Percentiles rank a stretch among this genome's conserved stretches.
These are phyloP conservation scores for Montipora capricornis DNA, from an alignment of 64 coral and sea anemone genomes.

Conservation along the genomic window DNA sequence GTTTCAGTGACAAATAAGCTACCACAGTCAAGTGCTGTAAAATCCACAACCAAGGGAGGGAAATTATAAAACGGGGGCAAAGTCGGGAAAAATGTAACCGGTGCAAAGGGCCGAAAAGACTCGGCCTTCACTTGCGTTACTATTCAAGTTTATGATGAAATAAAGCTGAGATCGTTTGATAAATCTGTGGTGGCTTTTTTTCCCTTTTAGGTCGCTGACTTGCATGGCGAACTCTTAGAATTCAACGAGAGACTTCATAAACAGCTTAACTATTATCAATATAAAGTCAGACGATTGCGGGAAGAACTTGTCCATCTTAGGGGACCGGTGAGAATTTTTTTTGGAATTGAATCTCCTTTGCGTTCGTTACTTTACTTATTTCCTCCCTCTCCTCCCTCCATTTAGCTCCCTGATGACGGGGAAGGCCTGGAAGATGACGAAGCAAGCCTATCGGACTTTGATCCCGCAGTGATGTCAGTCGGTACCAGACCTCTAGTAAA, in stretches of 20 bases:
- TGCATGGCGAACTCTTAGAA: conserved; percentile 97
- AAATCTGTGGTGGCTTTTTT: background rate
- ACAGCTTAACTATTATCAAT: conserved; percentile 70
- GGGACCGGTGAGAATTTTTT: conserved; percentile 80
- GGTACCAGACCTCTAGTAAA: conserved; percentile 93
- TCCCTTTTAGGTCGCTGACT: conserved; percentile 86
- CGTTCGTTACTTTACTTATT: background rate
- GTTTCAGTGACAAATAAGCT: no score
- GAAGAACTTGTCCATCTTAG: conserved; percentile 94
- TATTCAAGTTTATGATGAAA: background rate
- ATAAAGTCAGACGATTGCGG: conserved; percentile 72
- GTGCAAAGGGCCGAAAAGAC: background rate
- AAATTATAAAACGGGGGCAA: no score
- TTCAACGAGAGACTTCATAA: conserved; percentile 94
- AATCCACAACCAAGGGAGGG: no score
- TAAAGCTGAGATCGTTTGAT: background rate
- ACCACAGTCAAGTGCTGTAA: no score
- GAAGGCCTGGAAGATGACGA: conserved; percentile 58
- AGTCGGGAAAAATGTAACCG: background rate
- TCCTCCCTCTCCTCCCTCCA: background rate
- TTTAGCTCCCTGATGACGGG: conserved; percentile 81
- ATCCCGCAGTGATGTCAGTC: conserved; percentile 44
- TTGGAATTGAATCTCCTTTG: background rate
- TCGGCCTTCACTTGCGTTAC: no score
- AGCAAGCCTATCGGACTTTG: conserved; percentile 73